A percentile compares a stretch with the other conserved stretches of the same genome.
Evolutionary conservation across 1,140 invertebrate species (phyloP).

Genomic region (Apis florea): DNA sequence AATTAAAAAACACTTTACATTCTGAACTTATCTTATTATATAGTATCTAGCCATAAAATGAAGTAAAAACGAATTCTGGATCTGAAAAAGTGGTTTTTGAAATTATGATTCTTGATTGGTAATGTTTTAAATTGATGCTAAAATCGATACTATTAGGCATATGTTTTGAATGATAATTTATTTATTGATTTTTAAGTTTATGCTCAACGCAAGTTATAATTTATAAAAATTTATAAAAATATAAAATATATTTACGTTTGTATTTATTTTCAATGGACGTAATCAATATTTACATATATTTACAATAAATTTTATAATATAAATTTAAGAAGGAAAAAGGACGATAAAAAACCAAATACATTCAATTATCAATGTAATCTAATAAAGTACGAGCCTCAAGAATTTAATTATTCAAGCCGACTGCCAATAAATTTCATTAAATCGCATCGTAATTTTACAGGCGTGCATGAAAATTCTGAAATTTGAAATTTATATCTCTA

Average conservation of each 20-base stretch:
- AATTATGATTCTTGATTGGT: too few species aligned
- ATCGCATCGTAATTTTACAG: constrained; percentile 6
- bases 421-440: constrained; percentile 6
- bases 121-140: too few species aligned
- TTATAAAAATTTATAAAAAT: neutral
- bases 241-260: too few species aligned
- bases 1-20: too few species aligned
- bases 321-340: neutral
- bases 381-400: neutral
- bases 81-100: too few species aligned
- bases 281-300: neutral
- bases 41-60: too few species aligned
- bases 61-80: too few species aligned
- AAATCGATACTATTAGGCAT: neutral
- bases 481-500: neutral
- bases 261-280: too few species aligned
- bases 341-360: neutral
- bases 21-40: too few species aligned
- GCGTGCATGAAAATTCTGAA: constrained; percentile 12
- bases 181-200: neutral
- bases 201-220: neutral
- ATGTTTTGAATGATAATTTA: neutral
- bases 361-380: neutral
- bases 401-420: constrained; percentile 1
- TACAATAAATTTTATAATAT: neutral